Conservation (phyloP, 53 echinoderm and acorn worm genomes). For the Echinometra lucunter region DNA sequence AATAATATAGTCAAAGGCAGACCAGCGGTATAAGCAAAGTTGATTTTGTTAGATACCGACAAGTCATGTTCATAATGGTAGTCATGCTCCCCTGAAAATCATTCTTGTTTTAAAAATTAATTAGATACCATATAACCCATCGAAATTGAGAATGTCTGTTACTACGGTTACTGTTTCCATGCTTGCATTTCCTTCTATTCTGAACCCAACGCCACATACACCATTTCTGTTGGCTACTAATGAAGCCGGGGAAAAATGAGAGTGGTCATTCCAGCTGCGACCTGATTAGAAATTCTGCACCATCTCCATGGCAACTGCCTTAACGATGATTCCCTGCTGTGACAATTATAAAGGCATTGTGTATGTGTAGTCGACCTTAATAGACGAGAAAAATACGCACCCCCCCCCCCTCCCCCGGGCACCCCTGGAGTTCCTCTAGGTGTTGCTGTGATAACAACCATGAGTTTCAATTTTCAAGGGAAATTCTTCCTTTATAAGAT, state of each 20-base stretch:
- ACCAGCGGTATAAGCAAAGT: no score
- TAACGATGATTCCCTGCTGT: background rate
- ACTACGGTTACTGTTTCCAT: no score
- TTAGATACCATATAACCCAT: no score
- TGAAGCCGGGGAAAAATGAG: background rate
- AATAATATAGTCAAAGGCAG: no score
- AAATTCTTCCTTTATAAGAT: no score
- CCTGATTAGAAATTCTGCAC: background rate
- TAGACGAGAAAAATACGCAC: background rate
- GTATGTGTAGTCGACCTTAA: background rate
- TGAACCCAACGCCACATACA: background rate
- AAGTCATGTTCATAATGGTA: no score
- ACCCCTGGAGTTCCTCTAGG: background rate
- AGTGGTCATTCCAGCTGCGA: background rate
- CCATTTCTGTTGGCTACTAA: no score
- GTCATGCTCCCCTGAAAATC: no score
- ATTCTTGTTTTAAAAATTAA: no score
- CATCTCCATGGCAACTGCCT: background rate
- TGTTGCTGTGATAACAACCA: background rate
- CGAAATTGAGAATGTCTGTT: no score
- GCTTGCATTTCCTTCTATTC: background rate
- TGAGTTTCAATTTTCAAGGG: no score
- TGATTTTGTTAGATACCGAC: no score
- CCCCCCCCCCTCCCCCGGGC: background rate
- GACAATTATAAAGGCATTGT: background rate